A percentile compares a stretch with the other conserved stretches of the same genome.
These are phyloP conservation scores for Cephalopachus bancanus DNA, from an alignment of 2,797 vertebrate genomes.

Conservation along the genomic window DNA sequence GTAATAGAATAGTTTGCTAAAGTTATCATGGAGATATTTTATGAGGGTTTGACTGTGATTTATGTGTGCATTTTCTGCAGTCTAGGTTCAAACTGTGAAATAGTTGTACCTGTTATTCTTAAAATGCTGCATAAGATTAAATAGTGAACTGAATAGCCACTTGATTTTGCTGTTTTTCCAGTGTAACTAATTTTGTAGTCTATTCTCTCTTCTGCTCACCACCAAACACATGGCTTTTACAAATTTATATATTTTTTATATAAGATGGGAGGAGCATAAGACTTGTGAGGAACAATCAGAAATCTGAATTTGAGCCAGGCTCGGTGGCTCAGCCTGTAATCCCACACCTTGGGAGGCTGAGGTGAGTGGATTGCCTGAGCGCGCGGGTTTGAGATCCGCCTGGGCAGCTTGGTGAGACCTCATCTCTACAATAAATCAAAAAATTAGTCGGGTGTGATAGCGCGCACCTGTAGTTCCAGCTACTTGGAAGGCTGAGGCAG, in stretches of 20 bases:
- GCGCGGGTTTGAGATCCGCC: too few species aligned
- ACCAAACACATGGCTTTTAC: not conserved
- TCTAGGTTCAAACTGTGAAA: slow-evolving; percentile 3
- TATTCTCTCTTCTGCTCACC: not conserved
- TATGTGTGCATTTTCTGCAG: not conserved
- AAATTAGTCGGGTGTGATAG: too few species aligned
- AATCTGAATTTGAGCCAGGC: slow-evolving; percentile 36
- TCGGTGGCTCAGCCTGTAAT: too few species aligned
- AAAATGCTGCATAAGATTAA: slow-evolving; percentile 33
- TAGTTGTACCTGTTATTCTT: slow-evolving; percentile 47
- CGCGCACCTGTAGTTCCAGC: too few species aligned
- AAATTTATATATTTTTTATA: slow-evolving; percentile 12
- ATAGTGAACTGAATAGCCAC: not conserved
- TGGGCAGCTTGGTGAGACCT: too few species aligned
- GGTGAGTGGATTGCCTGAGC: too few species aligned
- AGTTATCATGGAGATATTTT: not conserved
- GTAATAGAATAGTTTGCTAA: slow-evolving; percentile 10
- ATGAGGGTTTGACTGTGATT: not conserved
- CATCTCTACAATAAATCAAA: too few species aligned
- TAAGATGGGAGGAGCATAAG: not conserved
- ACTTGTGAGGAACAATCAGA: not conserved
- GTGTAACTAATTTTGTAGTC: slow-evolving; percentile 21
- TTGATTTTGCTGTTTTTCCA: slow-evolving; percentile 62
- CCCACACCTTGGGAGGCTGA: too few species aligned
- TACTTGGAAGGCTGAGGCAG: too few species aligned